Percentiles rank a stretch among this genome's conserved stretches.
phyloP scores from a whole-genome alignment of 2,888 invertebrate genomes.

The Galeopsomyia nigrocyanea region DNA sequence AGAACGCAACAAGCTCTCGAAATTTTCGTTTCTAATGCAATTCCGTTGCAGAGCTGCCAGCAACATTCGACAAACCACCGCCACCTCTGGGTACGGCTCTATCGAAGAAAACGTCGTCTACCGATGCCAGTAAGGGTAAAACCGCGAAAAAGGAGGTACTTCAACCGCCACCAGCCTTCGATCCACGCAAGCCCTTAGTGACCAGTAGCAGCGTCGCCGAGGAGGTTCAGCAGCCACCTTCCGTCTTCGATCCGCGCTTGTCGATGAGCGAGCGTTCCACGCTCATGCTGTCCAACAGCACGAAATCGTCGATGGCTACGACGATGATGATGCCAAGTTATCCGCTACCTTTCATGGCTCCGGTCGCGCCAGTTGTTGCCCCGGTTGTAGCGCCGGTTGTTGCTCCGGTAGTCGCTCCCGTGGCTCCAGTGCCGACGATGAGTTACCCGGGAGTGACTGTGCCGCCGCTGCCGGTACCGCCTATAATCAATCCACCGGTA shows the following conservation, averaged over 20 bases:
- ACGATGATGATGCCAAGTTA: slow-evolving; percentile 36
- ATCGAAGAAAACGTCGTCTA: slow-evolving; percentile 15
- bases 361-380: slow-evolving; percentile 3
- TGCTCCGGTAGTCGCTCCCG: no score
- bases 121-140: background rate
- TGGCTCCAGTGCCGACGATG: slow-evolving; percentile 15
- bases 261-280: slow-evolving; percentile 47
- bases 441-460: slow-evolving; percentile 41
- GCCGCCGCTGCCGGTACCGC: slow-evolving; percentile 35
- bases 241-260: slow-evolving; percentile 54
- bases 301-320: slow-evolving; percentile 1
- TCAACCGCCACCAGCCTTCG: slow-evolving; percentile 48
- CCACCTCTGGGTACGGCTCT: slow-evolving; percentile 1
- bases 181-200: slow-evolving; percentile 47
- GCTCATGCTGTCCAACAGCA: slow-evolving; percentile 24
- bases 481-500: slow-evolving; percentile 38
- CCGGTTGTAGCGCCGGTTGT: no score
- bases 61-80: slow-evolving; percentile 38
- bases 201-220: slow-evolving; percentile 19
- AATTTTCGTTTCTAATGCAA: background rate
- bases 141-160: slow-evolving; percentile 5
- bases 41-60: slow-evolving; percentile 27
- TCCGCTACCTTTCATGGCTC: slow-evolving; percentile 41
- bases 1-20: background rate
- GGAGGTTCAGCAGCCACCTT: slow-evolving; percentile 51